Base-by-base conservation (phyloP, 2,888 invertebrate genomes). In the Drepana falcataria region DNA sequence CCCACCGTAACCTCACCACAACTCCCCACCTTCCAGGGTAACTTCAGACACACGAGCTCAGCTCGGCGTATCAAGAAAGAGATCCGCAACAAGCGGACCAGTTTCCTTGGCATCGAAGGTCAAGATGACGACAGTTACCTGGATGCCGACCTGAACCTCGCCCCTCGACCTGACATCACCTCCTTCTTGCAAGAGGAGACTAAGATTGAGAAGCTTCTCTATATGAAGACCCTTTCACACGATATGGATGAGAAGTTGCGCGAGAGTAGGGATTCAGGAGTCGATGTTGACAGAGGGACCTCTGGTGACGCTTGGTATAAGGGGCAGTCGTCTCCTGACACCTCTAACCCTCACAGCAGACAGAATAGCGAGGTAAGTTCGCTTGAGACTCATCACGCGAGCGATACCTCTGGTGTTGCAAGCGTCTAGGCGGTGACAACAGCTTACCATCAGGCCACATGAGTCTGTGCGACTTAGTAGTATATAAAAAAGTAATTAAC, bases 61-160 rank as follows among this genome's bases (percentile, higher is more conserved):
- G 96, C 96, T 1, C 95, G 96, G 62, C 93, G 96, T 65, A 96
- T 97, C 70, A 96, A 96, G 72, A 96, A 96, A 74, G 97, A 97
- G 76, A 92, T 97, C 53, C 93, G 96, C 6, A 95, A 95, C 73
- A 95, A 97, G 73, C 93, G 97, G 51, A 95, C 96, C 44, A 96
- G 96, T 77, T 97, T 97, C 80, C 92, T 97, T 48, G 97, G 97
- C 51, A 94, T 97, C 73, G 96, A 96, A 70, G 95, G 95, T 53
- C 92, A 94, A 69, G 91, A 91, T 21, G 93, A 94, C 65, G 94
- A 95, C 72, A 92, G 92, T 65, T 94, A 95, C 64, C 86, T 93
- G 52, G 95, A 95, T 74, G 93, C 93, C 48, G 95, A 95, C 75
- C 81, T 95, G 47, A 93, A 92, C 1, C 84, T 95, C 48, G 93